A percentile compares a stretch with the other conserved stretches of the same genome.
phyloP scores from a whole-genome alignment of 1,140 invertebrate species.

The Drosophila gunungcola region DNA sequence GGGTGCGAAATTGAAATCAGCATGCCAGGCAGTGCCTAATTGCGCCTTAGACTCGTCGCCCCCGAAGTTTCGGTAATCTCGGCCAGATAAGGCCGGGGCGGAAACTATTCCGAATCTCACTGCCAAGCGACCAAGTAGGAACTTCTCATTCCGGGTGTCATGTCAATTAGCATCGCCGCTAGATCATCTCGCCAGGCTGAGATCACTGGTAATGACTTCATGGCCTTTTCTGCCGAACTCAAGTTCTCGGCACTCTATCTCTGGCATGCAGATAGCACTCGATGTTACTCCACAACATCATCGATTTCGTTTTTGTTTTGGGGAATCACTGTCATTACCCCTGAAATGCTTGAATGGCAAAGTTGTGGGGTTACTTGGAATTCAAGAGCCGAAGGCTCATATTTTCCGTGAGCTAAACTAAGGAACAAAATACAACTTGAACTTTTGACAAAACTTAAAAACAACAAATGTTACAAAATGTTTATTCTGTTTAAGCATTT shows the following conservation, averaged over 20 bases:
- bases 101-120: constrained; percentile 31
- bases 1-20: constrained; percentile 58
- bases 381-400: no score
- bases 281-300: constrained; percentile 1
- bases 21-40: constrained; percentile 47
- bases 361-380: no score
- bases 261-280: constrained; percentile 21
- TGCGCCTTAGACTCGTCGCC: constrained; percentile 36
- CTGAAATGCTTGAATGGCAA: neutral
- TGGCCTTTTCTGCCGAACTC: constrained; percentile 47
- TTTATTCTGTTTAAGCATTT: no score
- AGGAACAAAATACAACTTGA: no score
- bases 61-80: constrained; percentile 32
- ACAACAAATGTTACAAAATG: no score
- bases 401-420: no score
- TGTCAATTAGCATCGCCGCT: constrained; percentile 29
- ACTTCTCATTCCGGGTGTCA: constrained; percentile 28
- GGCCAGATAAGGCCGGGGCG: constrained; percentile 14
- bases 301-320: neutral
- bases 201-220: constrained; percentile 35
- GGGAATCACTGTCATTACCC: constrained; percentile 21
- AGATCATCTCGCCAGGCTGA: constrained; percentile 35
- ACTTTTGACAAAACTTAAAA: no score
- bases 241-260: constrained; percentile 40
- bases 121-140: constrained; percentile 18